Percentiles rank a stretch among this genome's conserved stretches.
phyloP scores from a whole-genome alignment of 2,113 vertebrate species.

The Gasterosteus aculeatus region DNA sequence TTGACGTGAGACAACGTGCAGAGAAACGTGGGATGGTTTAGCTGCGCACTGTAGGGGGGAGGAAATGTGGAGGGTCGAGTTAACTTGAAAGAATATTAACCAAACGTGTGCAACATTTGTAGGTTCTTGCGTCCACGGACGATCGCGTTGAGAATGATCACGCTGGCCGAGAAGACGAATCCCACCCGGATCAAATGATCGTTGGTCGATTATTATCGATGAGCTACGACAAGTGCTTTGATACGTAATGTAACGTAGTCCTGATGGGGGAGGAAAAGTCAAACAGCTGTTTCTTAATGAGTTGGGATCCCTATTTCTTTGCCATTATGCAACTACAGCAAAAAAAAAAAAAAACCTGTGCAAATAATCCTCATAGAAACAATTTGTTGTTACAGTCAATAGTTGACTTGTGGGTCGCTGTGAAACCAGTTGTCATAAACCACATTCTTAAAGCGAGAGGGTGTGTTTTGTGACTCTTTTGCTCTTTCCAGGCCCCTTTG shows the following conservation, averaged over 20 bases:
- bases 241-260: background rate
- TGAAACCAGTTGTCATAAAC: slow-evolving; percentile 3
- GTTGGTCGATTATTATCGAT: no score
- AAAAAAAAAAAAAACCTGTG: background rate
- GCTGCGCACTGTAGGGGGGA: no score
- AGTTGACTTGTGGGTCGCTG: background rate
- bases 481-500: slow-evolving; percentile 21
- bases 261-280: background rate
- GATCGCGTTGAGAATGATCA: no score
- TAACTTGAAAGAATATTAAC: no score
- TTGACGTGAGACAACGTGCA: no score
- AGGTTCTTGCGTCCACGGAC: no score
- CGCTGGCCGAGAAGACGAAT: no score
- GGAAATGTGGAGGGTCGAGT: no score
- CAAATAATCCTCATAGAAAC: background rate
- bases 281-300: background rate
- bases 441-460: background rate
- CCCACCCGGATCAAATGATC: no score
- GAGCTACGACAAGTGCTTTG: background rate
- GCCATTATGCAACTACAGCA: background rate
- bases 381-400: background rate
- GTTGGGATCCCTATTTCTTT: background rate
- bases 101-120: no score
- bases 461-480: slow-evolving; percentile 26
- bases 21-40: no score